phyloP scores from a whole-genome alignment of 2,113 vertebrate genomes.

The Catharus fuscescens region DNA sequence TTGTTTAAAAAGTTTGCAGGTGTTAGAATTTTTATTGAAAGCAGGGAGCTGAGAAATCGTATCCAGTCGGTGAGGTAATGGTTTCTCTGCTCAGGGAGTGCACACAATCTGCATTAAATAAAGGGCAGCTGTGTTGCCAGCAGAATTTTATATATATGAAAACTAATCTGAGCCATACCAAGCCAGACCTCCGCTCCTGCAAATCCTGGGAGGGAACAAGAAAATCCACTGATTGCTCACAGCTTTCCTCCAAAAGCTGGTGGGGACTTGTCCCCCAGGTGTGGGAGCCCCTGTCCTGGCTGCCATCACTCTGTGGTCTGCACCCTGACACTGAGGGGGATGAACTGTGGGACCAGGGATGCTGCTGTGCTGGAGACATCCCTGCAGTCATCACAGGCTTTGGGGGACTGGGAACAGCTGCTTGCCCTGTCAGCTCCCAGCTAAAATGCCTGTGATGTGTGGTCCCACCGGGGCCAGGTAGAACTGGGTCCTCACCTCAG shows the following conservation, averaged over 20 bases:
- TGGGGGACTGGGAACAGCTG: neutral
- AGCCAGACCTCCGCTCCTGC: neutral
- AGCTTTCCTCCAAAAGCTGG: neutral
- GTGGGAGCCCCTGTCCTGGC: neutral
- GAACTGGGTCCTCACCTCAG: rapidly evolving
- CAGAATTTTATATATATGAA: slow-evolving; percentile 18
- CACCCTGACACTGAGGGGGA: rapidly evolving
- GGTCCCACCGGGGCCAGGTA: neutral
- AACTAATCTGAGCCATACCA: slow-evolving; percentile 15
- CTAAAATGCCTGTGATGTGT: neutral
- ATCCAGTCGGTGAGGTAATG: slow-evolving; percentile 32
- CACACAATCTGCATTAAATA: slow-evolving; percentile 24
- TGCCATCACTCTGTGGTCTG: neutral
- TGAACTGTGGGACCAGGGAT: neutral
- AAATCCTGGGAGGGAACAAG: neutral
- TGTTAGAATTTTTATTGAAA: slow-evolving; percentile 64
- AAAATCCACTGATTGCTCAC: neutral
- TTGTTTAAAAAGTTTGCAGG: slow-evolving; percentile 58
- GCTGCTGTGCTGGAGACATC: neutral
- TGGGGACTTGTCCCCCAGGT: neutral
- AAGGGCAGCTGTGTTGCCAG: slow-evolving; percentile 44
- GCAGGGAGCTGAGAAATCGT: slow-evolving; percentile 29
- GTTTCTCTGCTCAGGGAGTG: neutral
- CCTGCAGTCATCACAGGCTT: neutral
- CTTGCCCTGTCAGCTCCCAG: neutral